Conservation (phyloP, 2,797 vertebrate species). For the Falco naumanni region DNA sequence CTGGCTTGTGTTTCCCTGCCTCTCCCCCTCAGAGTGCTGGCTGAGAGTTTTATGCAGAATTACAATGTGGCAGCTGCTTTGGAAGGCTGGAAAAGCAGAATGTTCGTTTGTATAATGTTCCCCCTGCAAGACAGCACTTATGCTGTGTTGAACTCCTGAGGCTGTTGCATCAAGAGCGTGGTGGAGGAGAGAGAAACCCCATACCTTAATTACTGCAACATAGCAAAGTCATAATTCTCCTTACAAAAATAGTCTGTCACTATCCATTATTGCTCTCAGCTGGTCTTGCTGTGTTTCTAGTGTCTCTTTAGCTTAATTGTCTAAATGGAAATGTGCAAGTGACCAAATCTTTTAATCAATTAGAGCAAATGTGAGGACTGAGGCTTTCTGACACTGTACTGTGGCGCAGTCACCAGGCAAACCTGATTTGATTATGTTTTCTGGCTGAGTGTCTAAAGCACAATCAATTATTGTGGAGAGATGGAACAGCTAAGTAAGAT, state of each 20-base stretch:
- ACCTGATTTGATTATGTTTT: conserved; percentile 7
- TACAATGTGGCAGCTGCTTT: neutral
- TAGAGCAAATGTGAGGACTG: neutral
- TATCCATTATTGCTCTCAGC: neutral
- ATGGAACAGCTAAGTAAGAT: conserved; percentile 37
- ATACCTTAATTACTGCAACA: neutral
- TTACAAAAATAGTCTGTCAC: neutral
- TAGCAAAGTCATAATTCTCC: neutral
- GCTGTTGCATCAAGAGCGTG: neutral
- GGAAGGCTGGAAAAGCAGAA: neutral
- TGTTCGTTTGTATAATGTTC: accelerated
- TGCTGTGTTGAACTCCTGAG: neutral
- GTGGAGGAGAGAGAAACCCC: neutral
- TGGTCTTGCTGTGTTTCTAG: neutral
- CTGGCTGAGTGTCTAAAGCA: conserved; percentile 24
- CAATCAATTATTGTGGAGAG: conserved; percentile 16
- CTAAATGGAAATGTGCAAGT: conserved; percentile 47
- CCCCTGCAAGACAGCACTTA: accelerated
- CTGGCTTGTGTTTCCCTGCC: accelerated
- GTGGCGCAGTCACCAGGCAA: neutral
- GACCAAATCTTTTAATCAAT: conserved; percentile 54
- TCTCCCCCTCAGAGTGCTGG: neutral
- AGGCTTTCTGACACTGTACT: neutral
- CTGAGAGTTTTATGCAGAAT: neutral
- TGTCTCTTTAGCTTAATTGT: conserved; percentile 40